A percentile compares a stretch with the other conserved stretches of the same genome.
These are phyloP conservation scores for Linnaemya vulpina DNA, from an alignment of 2,888 invertebrate species.

Conservation along the genomic window DNA sequence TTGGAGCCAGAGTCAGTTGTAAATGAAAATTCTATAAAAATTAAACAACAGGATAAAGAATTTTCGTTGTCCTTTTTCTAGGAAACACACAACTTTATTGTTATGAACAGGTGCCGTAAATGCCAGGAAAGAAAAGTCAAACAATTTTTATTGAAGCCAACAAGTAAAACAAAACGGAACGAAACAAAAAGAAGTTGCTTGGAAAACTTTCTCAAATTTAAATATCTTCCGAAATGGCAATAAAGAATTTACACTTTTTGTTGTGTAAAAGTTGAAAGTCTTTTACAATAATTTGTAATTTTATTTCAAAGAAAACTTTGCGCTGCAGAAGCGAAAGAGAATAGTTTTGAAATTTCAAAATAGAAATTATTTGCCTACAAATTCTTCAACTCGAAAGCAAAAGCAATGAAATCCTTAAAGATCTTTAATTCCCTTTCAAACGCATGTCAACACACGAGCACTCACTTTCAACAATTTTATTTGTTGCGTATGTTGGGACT, in stretches of 20 bases:
- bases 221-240: slow-evolving; percentile 17
- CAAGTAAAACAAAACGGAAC: background rate
- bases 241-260: slow-evolving; percentile 23
- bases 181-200: background rate
- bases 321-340: background rate
- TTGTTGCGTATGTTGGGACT: slow-evolving; percentile 22
- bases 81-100: slow-evolving; percentile 31
- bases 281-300: background rate
- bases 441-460: background rate
- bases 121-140: slow-evolving; percentile 38
- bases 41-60: slow-evolving; percentile 51
- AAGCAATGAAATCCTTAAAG: no score
- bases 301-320: background rate
- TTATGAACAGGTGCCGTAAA: slow-evolving; percentile 37
- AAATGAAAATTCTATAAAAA: slow-evolving; percentile 61
- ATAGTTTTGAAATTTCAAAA: background rate
- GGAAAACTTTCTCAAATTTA: slow-evolving; percentile 25
- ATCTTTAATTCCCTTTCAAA: background rate
- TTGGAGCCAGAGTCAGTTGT: slow-evolving; percentile 55
- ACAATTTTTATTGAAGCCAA: slow-evolving; percentile 5
- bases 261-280: background rate
- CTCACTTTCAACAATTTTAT: slow-evolving; percentile 1
- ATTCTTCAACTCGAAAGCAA: no score
- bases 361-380: no score
- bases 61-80: background rate